Evolutionary conservation across 2,113 vertebrate genomes (phyloP).

Genomic region (Atlantisia rogersi): DNA sequence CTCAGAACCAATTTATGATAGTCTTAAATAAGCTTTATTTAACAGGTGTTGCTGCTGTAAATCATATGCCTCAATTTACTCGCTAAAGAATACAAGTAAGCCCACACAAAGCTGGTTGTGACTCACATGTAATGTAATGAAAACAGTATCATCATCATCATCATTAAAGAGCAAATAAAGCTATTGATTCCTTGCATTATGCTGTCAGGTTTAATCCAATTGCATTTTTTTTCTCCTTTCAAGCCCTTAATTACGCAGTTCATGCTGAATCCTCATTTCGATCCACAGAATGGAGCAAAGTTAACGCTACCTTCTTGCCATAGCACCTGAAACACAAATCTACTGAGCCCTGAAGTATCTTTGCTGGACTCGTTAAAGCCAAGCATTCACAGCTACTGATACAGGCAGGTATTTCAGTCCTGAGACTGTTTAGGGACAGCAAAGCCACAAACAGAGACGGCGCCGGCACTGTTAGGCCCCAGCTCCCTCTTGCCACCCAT

Average conservation of each 20-base stretch:
- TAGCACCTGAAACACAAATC: constrained; percentile 53
- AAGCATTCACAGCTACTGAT: constrained; percentile 13
- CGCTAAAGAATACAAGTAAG: constrained; percentile 57
- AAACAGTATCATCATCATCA: constrained; percentile 66
- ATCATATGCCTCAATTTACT: constrained; percentile 65
- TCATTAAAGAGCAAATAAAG: constrained; percentile 75
- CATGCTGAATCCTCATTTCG: constrained; percentile 67
- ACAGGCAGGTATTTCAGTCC: constrained; percentile 30
- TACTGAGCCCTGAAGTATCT: constrained; percentile 29
- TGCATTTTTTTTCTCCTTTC: constrained; percentile 55
- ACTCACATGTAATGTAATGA: constrained; percentile 65
- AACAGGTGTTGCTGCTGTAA: constrained; percentile 48
- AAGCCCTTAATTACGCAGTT: constrained; percentile 64
- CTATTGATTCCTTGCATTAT: constrained; percentile 72
- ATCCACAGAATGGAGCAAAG: constrained; percentile 30
- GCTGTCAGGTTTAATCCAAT: constrained; percentile 66
- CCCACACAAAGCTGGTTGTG: constrained; percentile 54
- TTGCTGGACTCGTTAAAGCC: constrained; percentile 70
- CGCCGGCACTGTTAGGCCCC: background rate
- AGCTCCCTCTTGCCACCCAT: background rate
- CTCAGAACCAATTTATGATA: constrained; percentile 18
- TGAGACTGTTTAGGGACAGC: background rate
- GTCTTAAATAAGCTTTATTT: constrained; percentile 53
- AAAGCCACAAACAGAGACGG: background rate
- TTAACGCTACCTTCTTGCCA: constrained; percentile 46